Percentiles rank a stretch among this genome's conserved stretches.
phyloP scores from a whole-genome alignment of 2,797 vertebrate species.

The Aldrovandia affinis region DNA sequence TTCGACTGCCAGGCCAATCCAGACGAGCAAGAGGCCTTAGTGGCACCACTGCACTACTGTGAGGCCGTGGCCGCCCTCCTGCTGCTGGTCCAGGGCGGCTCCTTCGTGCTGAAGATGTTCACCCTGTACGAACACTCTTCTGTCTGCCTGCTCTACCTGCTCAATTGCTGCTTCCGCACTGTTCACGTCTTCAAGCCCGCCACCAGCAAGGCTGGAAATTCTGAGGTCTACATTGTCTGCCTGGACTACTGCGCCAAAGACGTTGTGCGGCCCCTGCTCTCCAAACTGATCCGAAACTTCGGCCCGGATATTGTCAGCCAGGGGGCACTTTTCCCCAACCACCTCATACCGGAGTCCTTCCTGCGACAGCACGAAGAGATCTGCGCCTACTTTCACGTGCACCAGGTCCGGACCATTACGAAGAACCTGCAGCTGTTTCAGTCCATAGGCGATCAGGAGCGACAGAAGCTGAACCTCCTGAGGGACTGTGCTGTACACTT shows the following conservation, averaged over 20 bases:
- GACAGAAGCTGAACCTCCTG: constrained; percentile 71
- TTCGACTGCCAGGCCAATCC: constrained; percentile 97
- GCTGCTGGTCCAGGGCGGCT: constrained; percentile 82
- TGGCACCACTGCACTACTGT: constrained; percentile 89
- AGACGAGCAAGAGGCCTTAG: constrained; percentile 91
- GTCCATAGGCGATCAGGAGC: constrained; percentile 67
- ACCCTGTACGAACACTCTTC: constrained; percentile 93
- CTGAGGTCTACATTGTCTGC: constrained; percentile 90
- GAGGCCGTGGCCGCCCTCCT: constrained; percentile 85
- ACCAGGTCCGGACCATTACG: constrained; percentile 85
- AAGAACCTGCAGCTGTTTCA: constrained; percentile 88
- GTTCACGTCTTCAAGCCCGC: constrained; percentile 92
- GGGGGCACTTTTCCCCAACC: constrained; percentile 81
- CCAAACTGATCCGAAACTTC: constrained; percentile 87
- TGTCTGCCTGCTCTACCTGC: constrained; percentile 87
- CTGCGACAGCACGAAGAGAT: constrained; percentile 82
- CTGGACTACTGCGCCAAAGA: constrained; percentile 79
- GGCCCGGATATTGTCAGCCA: constrained; percentile 73
- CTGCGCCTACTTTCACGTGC: constrained; percentile 83
- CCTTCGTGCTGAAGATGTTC: constrained; percentile 96
- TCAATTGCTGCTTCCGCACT: constrained; percentile 85
- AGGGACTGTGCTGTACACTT: constrained; percentile 79
- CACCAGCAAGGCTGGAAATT: constrained; percentile 96
- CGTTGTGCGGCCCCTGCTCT: constrained; percentile 74
- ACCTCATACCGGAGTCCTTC: constrained; percentile 71